Evolutionary conservation across 30 jellyfish, hydroid and myxozoan species (phyloP).

Genomic region (Turritopsis rubra): DNA sequence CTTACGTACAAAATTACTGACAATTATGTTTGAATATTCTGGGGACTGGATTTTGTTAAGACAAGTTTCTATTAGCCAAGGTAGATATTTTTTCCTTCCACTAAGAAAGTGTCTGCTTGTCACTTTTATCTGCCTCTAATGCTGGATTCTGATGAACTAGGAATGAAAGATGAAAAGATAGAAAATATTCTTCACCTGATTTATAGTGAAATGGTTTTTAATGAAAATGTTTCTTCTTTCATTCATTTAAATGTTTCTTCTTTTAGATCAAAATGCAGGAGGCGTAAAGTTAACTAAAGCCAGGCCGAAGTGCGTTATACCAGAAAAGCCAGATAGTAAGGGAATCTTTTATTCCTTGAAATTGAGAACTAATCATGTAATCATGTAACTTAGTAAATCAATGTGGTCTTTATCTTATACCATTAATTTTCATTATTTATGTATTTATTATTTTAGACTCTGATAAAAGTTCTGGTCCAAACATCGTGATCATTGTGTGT

Average conservation of each 20-base stretch:
- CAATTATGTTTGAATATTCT: conserved; percentile 19
- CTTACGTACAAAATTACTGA: not conserved
- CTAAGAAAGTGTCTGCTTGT: not conserved
- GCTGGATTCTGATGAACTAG: not conserved
- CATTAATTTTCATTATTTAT: not conserved
- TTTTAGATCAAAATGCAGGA: not conserved
- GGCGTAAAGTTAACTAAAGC: not conserved
- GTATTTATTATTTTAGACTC: conserved; percentile 1
- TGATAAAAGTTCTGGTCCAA: not conserved
- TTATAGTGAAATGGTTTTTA: too few species aligned
- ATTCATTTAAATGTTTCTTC: not conserved
- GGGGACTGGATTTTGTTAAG: conserved; percentile 31
- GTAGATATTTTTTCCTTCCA: not conserved
- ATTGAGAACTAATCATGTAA: too few species aligned
- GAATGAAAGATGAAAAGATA: not conserved
- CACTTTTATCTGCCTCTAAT: not conserved
- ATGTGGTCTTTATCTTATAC: not conserved
- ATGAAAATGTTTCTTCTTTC: not conserved
- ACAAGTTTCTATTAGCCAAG: conserved; percentile 24
- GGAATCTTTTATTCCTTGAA: too few species aligned
- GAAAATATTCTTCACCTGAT: too few species aligned
- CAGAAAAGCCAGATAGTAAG: not conserved
- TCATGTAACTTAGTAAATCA: too few species aligned
- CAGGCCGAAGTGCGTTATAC: not conserved
- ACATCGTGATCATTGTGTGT: conserved; percentile 21